Evolutionary conservation across 1,140 invertebrate species (phyloP).

Genomic region (Gonatopus flavifemur): DNA sequence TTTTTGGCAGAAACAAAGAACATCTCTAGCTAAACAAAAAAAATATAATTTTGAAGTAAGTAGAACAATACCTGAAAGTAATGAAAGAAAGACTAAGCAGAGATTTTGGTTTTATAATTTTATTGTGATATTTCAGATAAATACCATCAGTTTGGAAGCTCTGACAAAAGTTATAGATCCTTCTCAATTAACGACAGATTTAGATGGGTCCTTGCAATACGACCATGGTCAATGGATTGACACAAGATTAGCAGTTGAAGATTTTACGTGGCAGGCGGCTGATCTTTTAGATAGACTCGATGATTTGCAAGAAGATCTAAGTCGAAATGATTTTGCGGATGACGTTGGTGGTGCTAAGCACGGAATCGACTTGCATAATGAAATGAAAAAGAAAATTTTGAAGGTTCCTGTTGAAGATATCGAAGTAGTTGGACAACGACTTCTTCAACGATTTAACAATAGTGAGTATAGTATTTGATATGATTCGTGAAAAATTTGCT

Average conservation of each 20-base stretch:
- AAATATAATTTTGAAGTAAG: conserved; percentile 98
- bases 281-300: conserved; percentile 90
- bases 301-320: conserved; percentile 87
- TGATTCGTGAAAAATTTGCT: too few relatives aligned
- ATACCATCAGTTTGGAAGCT: conserved; percentile 92
- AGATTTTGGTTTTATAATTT: conserved; percentile 5
- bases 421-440: conserved; percentile 71
- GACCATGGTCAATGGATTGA: conserved; percentile 97
- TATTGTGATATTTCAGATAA: conserved; percentile 74
- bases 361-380: conserved; percentile 88
- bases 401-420: conserved; percentile 92
- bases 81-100: background rate
- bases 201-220: conserved; percentile 92
- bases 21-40: conserved; percentile 93
- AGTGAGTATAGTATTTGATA: conserved; percentile 22
- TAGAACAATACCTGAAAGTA: conserved; percentile 13
- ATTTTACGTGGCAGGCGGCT: conserved; percentile 92
- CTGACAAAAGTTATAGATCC: conserved; percentile 89
- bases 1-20: conserved; percentile 99
- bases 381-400: conserved; percentile 91
- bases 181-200: conserved; percentile 86
- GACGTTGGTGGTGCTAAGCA: conserved; percentile 88
- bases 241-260: conserved; percentile 88
- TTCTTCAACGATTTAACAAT: conserved; percentile 65
- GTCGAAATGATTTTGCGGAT: conserved; percentile 87